Evolutionary conservation across 2,888 invertebrate species (phyloP).

Genomic region (Orthosia gracilis): DNA sequence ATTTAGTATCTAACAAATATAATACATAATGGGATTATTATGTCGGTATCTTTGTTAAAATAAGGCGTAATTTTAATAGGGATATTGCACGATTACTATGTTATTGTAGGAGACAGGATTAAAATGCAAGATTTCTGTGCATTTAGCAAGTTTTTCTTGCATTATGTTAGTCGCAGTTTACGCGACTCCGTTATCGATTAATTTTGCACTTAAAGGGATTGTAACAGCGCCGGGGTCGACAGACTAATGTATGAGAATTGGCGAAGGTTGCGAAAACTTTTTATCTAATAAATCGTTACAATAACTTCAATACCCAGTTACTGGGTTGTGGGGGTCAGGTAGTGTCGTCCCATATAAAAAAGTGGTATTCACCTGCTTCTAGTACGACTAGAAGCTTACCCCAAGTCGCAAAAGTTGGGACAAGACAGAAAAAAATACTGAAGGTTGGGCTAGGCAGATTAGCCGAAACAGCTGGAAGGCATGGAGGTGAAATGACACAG

Average conservation of each 20-base stretch:
- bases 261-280: not conserved
- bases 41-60: constrained; percentile 28
- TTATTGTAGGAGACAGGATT: not conserved
- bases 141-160: not conserved
- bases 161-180: not conserved
- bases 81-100: not conserved
- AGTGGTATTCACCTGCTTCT: too few relatives aligned
- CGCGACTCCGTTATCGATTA: not conserved
- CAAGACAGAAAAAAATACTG: too few relatives aligned
- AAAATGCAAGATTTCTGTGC: not conserved
- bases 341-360: too few relatives aligned
- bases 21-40: constrained; percentile 32
- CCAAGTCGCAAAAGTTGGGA: too few relatives aligned
- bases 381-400: too few relatives aligned
- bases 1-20: constrained; percentile 42
- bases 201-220: not conserved
- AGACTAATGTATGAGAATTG: not conserved
- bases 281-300: not conserved
- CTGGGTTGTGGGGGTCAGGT: too few relatives aligned
- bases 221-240: not conserved
- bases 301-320: not conserved
- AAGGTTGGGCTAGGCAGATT: too few relatives aligned
- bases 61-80: constrained; percentile 6
- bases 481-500: too few relatives aligned
- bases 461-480: too few relatives aligned